A percentile compares a stretch with the other conserved stretches of the same genome.
Evolutionary conservation across 1,140 invertebrate species (phyloP).

Genomic region (Diorhabda sublineata): DNA sequence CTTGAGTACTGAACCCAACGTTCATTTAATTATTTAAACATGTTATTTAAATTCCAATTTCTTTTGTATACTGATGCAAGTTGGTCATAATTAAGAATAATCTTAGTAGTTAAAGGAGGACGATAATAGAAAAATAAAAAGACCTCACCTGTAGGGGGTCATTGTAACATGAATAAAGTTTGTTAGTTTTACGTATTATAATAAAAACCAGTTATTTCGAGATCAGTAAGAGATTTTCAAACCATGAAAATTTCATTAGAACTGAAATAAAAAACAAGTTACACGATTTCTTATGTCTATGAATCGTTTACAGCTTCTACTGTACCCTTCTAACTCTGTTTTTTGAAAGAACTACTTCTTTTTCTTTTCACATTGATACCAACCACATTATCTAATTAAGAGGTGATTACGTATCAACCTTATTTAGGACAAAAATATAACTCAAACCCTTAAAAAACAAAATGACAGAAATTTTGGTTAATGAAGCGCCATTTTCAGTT

Average conservation of each 20-base stretch:
- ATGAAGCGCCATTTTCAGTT: too few species aligned
- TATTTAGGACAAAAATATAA: too few species aligned
- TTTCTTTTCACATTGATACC: too few species aligned
- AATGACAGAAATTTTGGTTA: too few species aligned
- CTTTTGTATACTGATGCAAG: constrained; percentile 37
- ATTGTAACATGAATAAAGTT: constrained; percentile 25
- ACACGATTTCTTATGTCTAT: too few species aligned
- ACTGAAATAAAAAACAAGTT: too few species aligned
- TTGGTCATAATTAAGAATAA: constrained; percentile 36
- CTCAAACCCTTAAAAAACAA: too few species aligned
- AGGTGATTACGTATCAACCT: too few species aligned
- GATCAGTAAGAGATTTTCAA: constrained; percentile 12
- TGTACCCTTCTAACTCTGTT: too few species aligned
- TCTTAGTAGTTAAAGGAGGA: constrained; percentile 29
- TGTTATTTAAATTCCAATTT: constrained; percentile 34
- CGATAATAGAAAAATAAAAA: constrained; percentile 21
- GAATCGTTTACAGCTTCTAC: too few species aligned
- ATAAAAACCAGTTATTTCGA: constrained; percentile 12
- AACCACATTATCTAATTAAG: too few species aligned
- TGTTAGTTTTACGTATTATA: constrained; percentile 16
- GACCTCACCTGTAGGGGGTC: constrained; percentile 26
- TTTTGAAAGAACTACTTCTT: too few species aligned
- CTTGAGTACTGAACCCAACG: constrained; percentile 22
- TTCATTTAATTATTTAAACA: constrained; percentile 33
- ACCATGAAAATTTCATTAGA: neutral